Conservation (phyloP, 2,113 vertebrate genomes). For the Gavia stellata region DNA sequence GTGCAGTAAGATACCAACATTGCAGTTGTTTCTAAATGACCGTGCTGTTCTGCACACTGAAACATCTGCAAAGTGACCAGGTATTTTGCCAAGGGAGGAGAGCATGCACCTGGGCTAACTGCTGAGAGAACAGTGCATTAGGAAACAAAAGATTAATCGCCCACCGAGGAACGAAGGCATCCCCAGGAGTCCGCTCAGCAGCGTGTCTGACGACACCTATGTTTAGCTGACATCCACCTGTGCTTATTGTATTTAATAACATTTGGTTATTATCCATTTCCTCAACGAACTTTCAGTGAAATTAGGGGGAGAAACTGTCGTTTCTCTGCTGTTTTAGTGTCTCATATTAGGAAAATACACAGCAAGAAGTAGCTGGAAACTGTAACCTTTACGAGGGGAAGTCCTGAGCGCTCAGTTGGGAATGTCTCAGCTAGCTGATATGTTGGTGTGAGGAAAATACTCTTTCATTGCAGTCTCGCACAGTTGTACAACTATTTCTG, state of each 20-base stretch:
- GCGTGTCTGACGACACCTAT: rapidly evolving
- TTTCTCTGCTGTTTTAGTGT: neutral
- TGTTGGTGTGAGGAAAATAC: neutral
- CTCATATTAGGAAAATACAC: neutral
- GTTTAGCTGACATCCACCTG: neutral
- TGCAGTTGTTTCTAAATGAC: neutral
- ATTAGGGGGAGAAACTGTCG: rapidly evolving
- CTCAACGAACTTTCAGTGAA: neutral
- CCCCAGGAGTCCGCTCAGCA: rapidly evolving
- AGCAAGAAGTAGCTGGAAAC: neutral
- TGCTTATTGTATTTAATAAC: neutral
- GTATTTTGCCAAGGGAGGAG: neutral
- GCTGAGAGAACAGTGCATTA: neutral
- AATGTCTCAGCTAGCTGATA: neutral
- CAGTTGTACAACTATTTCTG: neutral
- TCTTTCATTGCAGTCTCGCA: too few species aligned
- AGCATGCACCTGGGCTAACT: neutral
- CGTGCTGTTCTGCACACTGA: neutral
- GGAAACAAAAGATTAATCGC: rapidly evolving
- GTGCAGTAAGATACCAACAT: neutral
- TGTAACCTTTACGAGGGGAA: too few species aligned
- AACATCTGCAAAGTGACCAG: too few species aligned
- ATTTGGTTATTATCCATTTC: neutral
- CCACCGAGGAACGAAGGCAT: neutral
- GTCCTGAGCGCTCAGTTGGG: neutral